These are phyloP conservation scores for Paramormyrops hopkinsi DNA, from an alignment of 2,797 vertebrate genomes.

Conservation along the genomic window DNA sequence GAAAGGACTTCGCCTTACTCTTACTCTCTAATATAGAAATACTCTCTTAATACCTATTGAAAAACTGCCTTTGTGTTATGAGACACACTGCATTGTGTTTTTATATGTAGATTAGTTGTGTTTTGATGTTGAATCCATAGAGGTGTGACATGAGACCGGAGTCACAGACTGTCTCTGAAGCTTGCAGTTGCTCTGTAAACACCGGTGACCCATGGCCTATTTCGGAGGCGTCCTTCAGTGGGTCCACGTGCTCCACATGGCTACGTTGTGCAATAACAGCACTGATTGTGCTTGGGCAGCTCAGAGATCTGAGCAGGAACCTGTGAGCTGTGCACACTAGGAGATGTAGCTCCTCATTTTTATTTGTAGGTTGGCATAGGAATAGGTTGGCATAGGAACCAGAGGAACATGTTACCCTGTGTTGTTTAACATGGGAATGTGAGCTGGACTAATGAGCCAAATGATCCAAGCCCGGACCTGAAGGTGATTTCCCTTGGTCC, in stretches of 20 bases:
- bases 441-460: neutral
- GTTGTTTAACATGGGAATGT: neutral
- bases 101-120: neutral
- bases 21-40: neutral
- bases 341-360: slow-evolving; percentile 18
- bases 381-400: slow-evolving; percentile 14
- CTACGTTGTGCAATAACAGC: neutral
- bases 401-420: neutral
- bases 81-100: neutral
- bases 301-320: neutral
- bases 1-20: neutral
- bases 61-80: neutral
- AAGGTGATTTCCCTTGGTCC: neutral
- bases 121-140: neutral
- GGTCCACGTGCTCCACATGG: neutral
- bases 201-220: neutral
- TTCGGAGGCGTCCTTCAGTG: neutral
- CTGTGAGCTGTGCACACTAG: neutral
- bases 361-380: slow-evolving; percentile 21
- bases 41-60: neutral
- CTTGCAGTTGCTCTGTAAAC: neutral
- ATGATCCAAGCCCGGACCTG: neutral
- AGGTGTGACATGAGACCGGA: neutral
- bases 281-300: neutral
- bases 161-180: neutral